Evolutionary conservation across 2,888 invertebrate genomes (phyloP).

Genomic region (Stenurella melanura): DNA sequence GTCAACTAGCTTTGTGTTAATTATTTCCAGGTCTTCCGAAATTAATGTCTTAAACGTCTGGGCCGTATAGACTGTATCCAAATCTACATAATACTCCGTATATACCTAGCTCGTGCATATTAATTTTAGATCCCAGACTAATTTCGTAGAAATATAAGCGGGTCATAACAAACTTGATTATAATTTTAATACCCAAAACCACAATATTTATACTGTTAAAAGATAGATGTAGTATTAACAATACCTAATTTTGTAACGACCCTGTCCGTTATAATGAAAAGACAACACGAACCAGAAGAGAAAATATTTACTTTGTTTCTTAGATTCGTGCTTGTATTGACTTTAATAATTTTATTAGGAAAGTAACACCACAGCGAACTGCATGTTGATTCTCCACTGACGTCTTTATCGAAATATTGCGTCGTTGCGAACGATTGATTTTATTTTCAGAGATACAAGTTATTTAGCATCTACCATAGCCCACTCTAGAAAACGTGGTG

Average conservation of each 20-base stretch:
- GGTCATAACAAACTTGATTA: slow-evolving; percentile 35
- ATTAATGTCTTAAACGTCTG: slow-evolving; percentile 7
- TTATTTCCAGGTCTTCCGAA: slow-evolving; percentile 4
- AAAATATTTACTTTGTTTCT: slow-evolving; percentile 38
- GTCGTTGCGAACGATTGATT: too few species aligned
- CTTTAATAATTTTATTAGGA: slow-evolving; percentile 1
- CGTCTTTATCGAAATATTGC: too few species aligned
- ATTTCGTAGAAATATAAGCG: slow-evolving; percentile 8
- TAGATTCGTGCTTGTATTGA: slow-evolving; percentile 20
- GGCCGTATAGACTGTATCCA: slow-evolving; percentile 10
- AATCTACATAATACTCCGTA: slow-evolving; percentile 15
- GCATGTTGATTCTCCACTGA: neutral
- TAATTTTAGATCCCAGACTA: slow-evolving; percentile 8
- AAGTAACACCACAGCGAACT: neutral
- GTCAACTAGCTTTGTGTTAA: slow-evolving; percentile 3
- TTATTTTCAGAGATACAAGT: too few species aligned
- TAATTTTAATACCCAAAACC: slow-evolving; percentile 32
- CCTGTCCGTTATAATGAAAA: slow-evolving; percentile 27
- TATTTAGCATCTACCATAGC: too few species aligned
- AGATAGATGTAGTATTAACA: slow-evolving; percentile 24
- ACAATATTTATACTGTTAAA: slow-evolving; percentile 36
- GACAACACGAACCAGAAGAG: slow-evolving; percentile 23
- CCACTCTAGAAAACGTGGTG: too few species aligned
- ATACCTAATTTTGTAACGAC: slow-evolving; percentile 8
- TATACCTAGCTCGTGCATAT: neutral